Percentiles rank a stretch among this genome's conserved stretches.
These are phyloP conservation scores for Oscheius onirici DNA, from an alignment of 2,888 invertebrate species.

Conservation along the genomic window DNA sequence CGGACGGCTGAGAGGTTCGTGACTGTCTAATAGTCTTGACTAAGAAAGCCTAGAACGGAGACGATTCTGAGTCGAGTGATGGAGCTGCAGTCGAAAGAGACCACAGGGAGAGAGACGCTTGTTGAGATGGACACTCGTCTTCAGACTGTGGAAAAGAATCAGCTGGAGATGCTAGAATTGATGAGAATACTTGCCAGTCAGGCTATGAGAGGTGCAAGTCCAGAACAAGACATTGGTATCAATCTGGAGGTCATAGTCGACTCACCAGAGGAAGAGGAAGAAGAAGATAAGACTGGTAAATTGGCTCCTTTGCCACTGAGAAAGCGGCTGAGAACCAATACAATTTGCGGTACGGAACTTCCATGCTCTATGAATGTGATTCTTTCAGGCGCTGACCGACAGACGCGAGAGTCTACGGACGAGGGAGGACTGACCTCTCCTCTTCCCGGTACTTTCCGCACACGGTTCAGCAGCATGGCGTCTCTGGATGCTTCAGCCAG, in stretches of 20 bases:
- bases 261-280: neutral
- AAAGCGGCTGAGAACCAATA: slow-evolving; percentile 39
- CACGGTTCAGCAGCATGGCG: slow-evolving; percentile 8
- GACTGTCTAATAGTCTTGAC: neutral
- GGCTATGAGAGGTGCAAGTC: slow-evolving; percentile 24
- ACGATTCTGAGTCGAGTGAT: slow-evolving; percentile 73
- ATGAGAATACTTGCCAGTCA: slow-evolving; percentile 35
- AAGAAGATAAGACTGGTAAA: neutral
- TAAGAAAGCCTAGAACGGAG: slow-evolving; percentile 63
- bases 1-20: slow-evolving; percentile 73
- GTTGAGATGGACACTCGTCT: slow-evolving; percentile 59
- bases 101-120: slow-evolving; percentile 51
- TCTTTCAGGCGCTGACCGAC: neutral
- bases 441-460: neutral
- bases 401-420: slow-evolving; percentile 10
- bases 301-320: slow-evolving; percentile 31
- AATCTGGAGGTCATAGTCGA: slow-evolving; percentile 24
- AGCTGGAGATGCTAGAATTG: slow-evolving; percentile 52
- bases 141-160: slow-evolving; percentile 58
- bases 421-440: slow-evolving; percentile 24
- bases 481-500: slow-evolving; percentile 3
- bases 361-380: neutral
- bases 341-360: slow-evolving; percentile 38
- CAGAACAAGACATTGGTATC: slow-evolving; percentile 9
- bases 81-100: slow-evolving; percentile 71